phyloP scores from a whole-genome alignment of 2,888 invertebrate species.

The Eustalomyia histrio region DNA sequence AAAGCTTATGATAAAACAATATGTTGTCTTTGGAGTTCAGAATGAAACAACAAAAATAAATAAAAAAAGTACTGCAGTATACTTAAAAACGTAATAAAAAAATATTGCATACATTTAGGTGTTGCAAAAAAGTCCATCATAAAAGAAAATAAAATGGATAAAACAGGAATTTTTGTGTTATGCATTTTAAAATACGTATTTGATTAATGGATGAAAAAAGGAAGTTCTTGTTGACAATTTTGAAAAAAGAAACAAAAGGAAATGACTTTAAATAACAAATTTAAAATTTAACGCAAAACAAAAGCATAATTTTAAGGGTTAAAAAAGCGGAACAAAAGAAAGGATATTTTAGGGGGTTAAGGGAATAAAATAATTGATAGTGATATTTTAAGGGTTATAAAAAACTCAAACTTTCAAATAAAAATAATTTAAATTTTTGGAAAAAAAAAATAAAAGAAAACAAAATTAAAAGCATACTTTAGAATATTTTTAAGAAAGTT shows the following conservation, averaged over 20 bases:
- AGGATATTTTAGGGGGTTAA: not conserved
- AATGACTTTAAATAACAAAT: slow-evolving; percentile 3
- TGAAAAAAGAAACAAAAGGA: not conserved
- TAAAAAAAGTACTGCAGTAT: slow-evolving; percentile 2
- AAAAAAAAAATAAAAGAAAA: no score
- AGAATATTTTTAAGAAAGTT: no score
- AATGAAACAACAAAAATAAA: not conserved
- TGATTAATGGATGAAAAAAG: slow-evolving; percentile 36
- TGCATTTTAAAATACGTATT: slow-evolving; percentile 18
- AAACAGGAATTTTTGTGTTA: slow-evolving; percentile 33
- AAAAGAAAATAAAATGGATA: slow-evolving; percentile 17
- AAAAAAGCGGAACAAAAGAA: not conserved
- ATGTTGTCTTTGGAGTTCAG: not conserved
- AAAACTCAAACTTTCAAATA: no score
- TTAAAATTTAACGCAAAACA: not conserved
- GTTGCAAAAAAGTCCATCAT: slow-evolving; percentile 23
- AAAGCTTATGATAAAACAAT: slow-evolving; percentile 30
- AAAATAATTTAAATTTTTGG: no score
- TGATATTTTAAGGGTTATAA: not conserved
- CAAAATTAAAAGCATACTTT: no score
- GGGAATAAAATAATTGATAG: not conserved
- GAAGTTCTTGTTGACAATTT: slow-evolving; percentile 46
- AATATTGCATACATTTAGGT: slow-evolving; percentile 53
- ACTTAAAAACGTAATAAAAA: no score
- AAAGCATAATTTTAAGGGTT: not conserved